Base-by-base conservation (phyloP, 2,888 invertebrate species). In the Lepidochrysops patricia region DNA sequence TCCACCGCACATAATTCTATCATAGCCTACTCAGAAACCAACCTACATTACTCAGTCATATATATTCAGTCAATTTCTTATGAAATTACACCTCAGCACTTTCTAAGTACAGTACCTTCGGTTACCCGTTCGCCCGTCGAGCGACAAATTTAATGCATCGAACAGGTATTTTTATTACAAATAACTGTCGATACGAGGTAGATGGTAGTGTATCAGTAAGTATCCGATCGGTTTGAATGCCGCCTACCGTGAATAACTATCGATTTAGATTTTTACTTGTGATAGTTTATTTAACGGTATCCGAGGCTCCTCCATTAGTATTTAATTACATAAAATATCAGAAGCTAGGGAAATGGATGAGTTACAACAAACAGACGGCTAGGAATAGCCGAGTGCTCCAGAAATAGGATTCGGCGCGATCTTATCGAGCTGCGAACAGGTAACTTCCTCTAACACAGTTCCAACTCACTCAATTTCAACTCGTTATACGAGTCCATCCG, bases 11-110 rank as follows among this genome's bases (percentile, higher is more conserved):
- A 67, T 79, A 79, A 84, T 73, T 77, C 79, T 84, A 86, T 79
- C 84, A 83, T 84, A 84, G 81, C 79, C 82, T 84, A 85, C 80
- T 80, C 84, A 79, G 77, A 84, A 81, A 79, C 86, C 84, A 79
- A 82, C 81, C 81, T 86, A 85, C 81, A 83, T 80, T 87, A 88
- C 82, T 89, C 89, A 89, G 88, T 89, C 88, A 88, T 84, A 84
- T 74, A 70, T 80, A 83, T 79, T 89, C 88, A 89, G 89, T 89
- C 89, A 84, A 81, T 84, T 84, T 82, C 85, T 82, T 84, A 85
- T 72, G 84, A 85, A 86, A 87, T 84, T 84, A 84, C 80, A 79
- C 78, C 77, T 75, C 73, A 74, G 74, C 77, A 79, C 72, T 75
- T 65, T 77, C 84, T 87, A 85, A 87, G 84, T 86, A 88, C 85